Conservation (phyloP, 1,140 invertebrate genomes). For the Dinoponera quadriceps region DNA sequence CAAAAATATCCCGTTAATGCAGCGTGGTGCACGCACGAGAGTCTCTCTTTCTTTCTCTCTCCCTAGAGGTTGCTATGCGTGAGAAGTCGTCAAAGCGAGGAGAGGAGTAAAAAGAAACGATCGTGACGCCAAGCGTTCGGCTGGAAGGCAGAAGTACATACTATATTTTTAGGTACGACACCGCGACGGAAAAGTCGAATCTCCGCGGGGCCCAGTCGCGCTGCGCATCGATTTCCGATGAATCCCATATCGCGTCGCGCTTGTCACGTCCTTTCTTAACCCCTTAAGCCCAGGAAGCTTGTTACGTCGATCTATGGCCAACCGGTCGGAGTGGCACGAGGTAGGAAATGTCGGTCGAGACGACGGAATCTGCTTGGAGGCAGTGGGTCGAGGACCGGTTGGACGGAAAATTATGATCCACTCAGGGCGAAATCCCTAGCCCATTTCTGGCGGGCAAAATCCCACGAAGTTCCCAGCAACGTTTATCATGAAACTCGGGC, state of each 20-base stretch:
- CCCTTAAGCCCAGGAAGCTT: conserved; percentile 60
- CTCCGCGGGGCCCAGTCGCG: background rate
- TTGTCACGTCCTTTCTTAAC: conserved; percentile 55
- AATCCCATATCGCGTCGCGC: conserved; percentile 36
- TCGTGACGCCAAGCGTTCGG: background rate
- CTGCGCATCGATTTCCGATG: conserved; percentile 45
- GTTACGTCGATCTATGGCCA: conserved; percentile 60
- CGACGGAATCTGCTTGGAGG: conserved; percentile 31
- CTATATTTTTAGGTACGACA: conserved; percentile 3
- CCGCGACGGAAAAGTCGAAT: background rate
- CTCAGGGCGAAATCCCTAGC: conserved; percentile 51
- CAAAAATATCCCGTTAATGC: conserved; percentile 44
- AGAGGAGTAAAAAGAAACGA: background rate
- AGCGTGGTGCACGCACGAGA: background rate
- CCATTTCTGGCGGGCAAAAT: conserved; percentile 48
- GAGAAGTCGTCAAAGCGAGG: conserved; percentile 21
- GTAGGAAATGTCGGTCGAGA: conserved; percentile 33
- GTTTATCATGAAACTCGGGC: conserved; percentile 55
- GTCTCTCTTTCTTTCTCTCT: background rate
- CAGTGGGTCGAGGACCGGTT: conserved; percentile 36
- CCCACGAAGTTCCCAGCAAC: conserved; percentile 46
- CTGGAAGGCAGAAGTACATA: background rate
- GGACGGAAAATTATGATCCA: conserved; percentile 69
- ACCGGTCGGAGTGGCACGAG: conserved; percentile 11
- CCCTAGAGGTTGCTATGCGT: background rate